phyloP scores from a whole-genome alignment of 2,113 vertebrate species.

The Platichthys flesus region DNA sequence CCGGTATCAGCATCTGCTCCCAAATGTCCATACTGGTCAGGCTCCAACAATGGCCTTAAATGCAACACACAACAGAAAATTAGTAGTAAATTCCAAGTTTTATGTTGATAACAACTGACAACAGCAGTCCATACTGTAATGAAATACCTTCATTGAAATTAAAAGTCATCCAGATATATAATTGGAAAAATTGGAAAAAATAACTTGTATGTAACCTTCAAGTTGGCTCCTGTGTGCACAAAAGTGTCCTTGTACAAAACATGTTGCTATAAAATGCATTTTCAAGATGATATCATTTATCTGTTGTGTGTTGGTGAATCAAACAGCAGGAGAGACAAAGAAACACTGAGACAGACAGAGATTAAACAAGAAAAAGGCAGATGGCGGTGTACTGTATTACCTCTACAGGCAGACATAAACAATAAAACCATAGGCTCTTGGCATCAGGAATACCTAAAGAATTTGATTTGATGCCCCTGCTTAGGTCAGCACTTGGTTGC shows the following conservation, averaged over 20 bases:
- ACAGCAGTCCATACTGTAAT: no score
- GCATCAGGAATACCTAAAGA: conserved; percentile 51
- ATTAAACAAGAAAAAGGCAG: conserved; percentile 38
- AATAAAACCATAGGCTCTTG: conserved; percentile 60
- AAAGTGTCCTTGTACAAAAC: not conserved
- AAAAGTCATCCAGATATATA: no score
- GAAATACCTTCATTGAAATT: no score
- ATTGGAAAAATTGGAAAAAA: no score
- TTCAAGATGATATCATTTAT: not conserved
- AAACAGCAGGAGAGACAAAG: conserved; percentile 8
- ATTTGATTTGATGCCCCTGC: conserved; percentile 55
- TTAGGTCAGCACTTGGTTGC: conserved; percentile 45
- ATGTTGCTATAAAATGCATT: not conserved
- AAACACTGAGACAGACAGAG: conserved; percentile 19
- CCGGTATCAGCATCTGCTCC: no score
- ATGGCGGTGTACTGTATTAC: conserved; percentile 47
- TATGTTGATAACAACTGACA: no score
- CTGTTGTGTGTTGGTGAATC: not conserved
- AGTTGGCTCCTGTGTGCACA: not conserved
- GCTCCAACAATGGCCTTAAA: no score
- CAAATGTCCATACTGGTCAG: no score
- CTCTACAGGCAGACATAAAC: conserved; percentile 29
- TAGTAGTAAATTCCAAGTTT: no score
- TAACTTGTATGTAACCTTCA: no score
- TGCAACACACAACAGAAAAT: no score